These are phyloP conservation scores for Tetranychus cinnabarinus DNA, from an alignment of 1,140 invertebrate species.

Conservation along the genomic window DNA sequence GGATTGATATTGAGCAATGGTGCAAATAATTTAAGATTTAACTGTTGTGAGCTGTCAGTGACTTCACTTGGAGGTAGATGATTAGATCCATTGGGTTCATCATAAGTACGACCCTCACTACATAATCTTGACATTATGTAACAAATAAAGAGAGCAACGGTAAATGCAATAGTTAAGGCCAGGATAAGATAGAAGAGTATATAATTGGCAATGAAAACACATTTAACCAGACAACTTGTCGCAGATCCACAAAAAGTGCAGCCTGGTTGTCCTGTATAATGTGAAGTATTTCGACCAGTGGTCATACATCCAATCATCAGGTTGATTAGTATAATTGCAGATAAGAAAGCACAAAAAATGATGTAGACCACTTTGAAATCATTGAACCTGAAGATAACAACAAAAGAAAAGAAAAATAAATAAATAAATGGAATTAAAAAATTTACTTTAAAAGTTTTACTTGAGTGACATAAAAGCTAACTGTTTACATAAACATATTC, in stretches of 20 bases:
- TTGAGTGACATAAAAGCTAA: not conserved
- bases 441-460: not conserved
- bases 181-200: conserved; percentile 3
- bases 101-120: not conserved
- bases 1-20: conserved; percentile 2
- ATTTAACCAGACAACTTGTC: conserved; percentile 1
- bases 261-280: not conserved
- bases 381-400: not conserved
- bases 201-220: conserved; percentile 5
- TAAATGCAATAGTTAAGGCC: conserved; percentile 1
- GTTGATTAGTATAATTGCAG: conserved; percentile 4
- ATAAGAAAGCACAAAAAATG: not conserved
- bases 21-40: conserved; percentile 8
- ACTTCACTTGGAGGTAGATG: not conserved
- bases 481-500: not conserved
- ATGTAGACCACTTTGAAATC: conserved; percentile 6
- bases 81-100: not conserved
- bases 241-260: not conserved
- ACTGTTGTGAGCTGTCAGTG: conserved; percentile 1
- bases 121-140: conserved; percentile 6
- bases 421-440: not conserved
- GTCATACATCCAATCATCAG: conserved; percentile 7
- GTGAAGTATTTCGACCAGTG: not conserved
- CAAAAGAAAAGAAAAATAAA: not conserved
- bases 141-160: conserved; percentile 4